phyloP scores from a whole-genome alignment of 2,113 vertebrate genomes.

The Cinclus cinclus region DNA sequence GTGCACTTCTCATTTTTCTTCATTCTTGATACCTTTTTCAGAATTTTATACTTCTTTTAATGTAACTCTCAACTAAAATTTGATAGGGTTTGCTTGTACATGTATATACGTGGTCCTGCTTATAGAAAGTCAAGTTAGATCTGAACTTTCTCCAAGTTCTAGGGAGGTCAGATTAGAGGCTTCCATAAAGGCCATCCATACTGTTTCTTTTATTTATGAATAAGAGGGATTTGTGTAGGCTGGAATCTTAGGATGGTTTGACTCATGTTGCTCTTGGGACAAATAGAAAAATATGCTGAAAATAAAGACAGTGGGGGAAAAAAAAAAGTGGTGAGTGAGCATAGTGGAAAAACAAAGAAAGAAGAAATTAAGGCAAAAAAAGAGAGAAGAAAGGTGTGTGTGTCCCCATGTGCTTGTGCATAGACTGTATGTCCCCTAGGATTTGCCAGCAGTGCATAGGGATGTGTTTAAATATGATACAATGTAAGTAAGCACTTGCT shows the following conservation, averaged over 20 bases:
- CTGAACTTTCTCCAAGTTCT: neutral
- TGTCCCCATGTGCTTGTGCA: neutral
- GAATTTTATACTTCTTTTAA: neutral
- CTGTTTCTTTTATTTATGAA: neutral
- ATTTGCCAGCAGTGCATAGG: neutral
- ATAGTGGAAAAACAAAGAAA: neutral
- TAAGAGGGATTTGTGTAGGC: neutral
- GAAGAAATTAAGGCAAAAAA: neutral
- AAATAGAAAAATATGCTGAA: neutral
- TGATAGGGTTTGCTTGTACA: neutral
- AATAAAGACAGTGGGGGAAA: neutral
- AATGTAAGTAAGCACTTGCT: neutral
- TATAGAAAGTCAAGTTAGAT: neutral
- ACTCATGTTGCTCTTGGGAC: neutral
- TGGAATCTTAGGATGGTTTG: neutral
- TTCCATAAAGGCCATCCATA: neutral
- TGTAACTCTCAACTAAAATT: neutral
- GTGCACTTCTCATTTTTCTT: neutral
- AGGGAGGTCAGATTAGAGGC: neutral
- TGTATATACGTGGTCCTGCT: neutral
- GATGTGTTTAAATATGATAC: neutral
- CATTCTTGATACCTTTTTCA: neutral
- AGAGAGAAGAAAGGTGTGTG: neutral
- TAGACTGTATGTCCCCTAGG: neutral
- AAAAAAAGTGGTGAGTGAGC: neutral